A percentile compares a stretch with the other conserved stretches of the same genome.
Conservation (phyloP, 2,113 vertebrate species). For the Ameiurus melas region DNA sequence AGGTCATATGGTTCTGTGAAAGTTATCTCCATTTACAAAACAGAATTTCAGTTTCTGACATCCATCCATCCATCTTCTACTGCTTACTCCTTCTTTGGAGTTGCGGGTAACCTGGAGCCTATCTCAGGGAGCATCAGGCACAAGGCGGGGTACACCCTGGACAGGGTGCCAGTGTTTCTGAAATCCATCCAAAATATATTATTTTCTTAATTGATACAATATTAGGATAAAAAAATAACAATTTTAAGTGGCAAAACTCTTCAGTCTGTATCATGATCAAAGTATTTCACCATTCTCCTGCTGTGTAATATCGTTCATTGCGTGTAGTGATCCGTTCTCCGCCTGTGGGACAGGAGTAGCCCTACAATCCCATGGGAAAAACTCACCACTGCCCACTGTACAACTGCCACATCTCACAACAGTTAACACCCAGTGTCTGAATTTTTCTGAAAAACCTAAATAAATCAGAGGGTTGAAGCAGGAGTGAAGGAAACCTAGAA, state of each 20-base stretch:
- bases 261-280: background rate
- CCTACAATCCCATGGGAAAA: conserved; percentile 62
- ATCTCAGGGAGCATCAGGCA: too few species aligned
- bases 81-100: too few species aligned
- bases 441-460: conserved; percentile 71
- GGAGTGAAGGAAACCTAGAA: conserved; percentile 76
- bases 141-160: too few species aligned
- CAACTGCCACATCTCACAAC: conserved; percentile 55
- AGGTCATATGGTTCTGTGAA: background rate
- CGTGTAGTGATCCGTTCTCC: conserved; percentile 29
- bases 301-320: conserved; percentile 7
- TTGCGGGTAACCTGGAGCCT: too few species aligned
- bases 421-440: conserved; percentile 64
- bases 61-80: too few species aligned
- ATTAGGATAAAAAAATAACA: background rate
- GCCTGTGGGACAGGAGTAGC: conserved; percentile 8
- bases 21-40: background rate
- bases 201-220: background rate
- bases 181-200: background rate
- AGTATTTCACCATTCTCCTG: background rate
- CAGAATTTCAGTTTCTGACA: background rate
- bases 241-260: background rate
- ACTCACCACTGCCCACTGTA: conserved; percentile 4
- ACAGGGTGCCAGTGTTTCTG: too few species aligned
- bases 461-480: conserved; percentile 83